phyloP scores from a whole-genome alignment of 1,140 invertebrate genomes.

The Lethocerus indicus region DNA sequence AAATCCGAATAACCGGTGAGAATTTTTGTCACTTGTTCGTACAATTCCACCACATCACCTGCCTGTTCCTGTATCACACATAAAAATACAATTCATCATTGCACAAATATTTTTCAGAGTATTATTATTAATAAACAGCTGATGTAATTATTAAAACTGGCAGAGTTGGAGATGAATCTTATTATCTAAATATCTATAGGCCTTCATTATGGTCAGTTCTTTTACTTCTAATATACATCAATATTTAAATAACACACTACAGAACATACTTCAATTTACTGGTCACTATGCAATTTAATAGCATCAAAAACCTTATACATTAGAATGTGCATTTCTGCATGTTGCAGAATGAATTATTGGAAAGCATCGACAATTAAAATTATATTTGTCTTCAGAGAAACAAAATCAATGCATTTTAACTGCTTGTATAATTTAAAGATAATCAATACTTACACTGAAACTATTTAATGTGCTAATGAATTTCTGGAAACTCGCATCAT shows the following conservation, averaged over 20 bases:
- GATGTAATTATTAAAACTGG: neutral
- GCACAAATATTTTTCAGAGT: neutral
- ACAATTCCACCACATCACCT: neutral
- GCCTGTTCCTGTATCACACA: neutral
- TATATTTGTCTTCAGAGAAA: neutral
- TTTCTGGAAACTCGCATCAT: slow-evolving; percentile 4
- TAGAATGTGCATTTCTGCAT: neutral
- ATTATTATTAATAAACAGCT: neutral
- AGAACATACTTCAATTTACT: neutral
- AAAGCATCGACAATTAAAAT: neutral
- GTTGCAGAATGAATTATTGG: neutral
- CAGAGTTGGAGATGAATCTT: neutral
- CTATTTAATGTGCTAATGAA: slow-evolving; percentile 4
- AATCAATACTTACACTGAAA: neutral
- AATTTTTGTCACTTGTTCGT: neutral
- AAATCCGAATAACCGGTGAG: slow-evolving; percentile 1
- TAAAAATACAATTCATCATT: neutral
- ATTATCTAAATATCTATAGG: neutral
- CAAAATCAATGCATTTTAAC: neutral
- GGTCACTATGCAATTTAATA: too few relatives aligned
- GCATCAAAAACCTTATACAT: neutral
- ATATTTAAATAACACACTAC: neutral
- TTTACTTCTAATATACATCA: neutral
- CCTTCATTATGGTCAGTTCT: neutral
- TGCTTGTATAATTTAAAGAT: neutral